Evolutionary conservation across 2,888 invertebrate species (phyloP), one percentile per base, ranked within the genome.

Genomic region (Psylliodes chrysocephalus): DNA sequence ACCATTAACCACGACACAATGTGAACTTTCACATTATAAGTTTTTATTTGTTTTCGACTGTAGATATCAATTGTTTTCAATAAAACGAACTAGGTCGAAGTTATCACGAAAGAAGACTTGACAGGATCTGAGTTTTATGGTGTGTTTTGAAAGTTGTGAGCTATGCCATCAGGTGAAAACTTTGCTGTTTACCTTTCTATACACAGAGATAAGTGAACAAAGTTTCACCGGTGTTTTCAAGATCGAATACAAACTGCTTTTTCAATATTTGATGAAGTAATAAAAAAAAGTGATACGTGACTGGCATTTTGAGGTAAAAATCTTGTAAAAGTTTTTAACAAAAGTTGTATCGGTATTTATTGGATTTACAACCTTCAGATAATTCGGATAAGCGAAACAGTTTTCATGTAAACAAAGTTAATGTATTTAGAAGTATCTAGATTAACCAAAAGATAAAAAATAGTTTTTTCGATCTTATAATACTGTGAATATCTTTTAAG

Each of bases 101-200:
- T 25, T 46, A 22, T 22, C 19, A 22, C 25, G n/a, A 22, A 22
- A 5, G 12, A 10, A 19, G 5, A 19, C n/a, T 19, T 19, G 25
- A 25, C n/a, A 46, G 14, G n/a, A 18, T 42, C 17, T 7, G 18
- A 42, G 17, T 6, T 35, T 42, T 42, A 42, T 42, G 25, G 1
- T 12, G 22, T 17, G 10, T 15, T 51, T 51, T 51, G 17, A 33
- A 51, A 51, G 51, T 51, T 17, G n/a, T n/a, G 51, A 51, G 14
- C 15, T 51, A 17, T 33, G 17, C 1, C 15, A 51, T 33, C 51
- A 51, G 30, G 28, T 51, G 28, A 51, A 51, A 51, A 51, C 51
- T 51, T 51, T 17, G 10, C 1, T 51, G 51, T 51, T 51, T 51
- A 33, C 51, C 33, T 8, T 47, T 7, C 19, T 19, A 46, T 10